Base-by-base conservation (phyloP, 1,140 invertebrate genomes). In the Subanguina moxae region DNA sequence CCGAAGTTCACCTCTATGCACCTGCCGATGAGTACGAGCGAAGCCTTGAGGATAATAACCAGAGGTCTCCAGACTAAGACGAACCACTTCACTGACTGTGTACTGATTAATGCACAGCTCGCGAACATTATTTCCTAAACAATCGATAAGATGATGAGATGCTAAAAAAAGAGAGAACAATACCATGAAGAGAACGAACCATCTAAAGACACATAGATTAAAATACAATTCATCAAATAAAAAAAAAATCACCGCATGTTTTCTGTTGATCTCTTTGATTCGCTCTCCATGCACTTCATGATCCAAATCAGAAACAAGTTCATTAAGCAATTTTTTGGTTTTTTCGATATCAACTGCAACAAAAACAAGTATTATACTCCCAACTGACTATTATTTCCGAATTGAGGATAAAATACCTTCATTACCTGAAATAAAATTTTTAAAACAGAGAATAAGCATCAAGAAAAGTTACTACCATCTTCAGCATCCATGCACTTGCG, bases 11-110 rank as follows among this genome's bases (percentile, higher is more conserved):
- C 71, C 71, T 9, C 71, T 43, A n/a, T 25, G 30, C 48, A 43
- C 21, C 27, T 57, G 64, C n/a, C 32, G 46, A 9, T n/a, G 8
- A 19, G 43, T 38, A 1, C 17, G 15, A 1, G 0, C 8, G 8
- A n/a, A 17, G 15, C 25, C 38, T n/a, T 52, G 43, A 32, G 61
- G 72, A 57, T 73, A 72, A 45, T n/a, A 45, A 42, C 71, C 71
- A 28, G 71, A 67, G 0, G 64, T 59, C 21, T 58, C 19, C 45
- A 73, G 48, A 42, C 23, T 43, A 8, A 73, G 64, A n/a, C 71
- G 45, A 17, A 73, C 1, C 23, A 69, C 56, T 62, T 73, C 72
- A 13, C 59, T 68, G 9, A 73, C 23, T 15, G 57, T 42, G 21
- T 30, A 43, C 32, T 23, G 32, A 28, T 73, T 45, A 3, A 30